Percentiles rank a stretch among this genome's conserved stretches.
Evolutionary conservation across 2,797 vertebrate species (phyloP).

Genomic region (Emys orbicularis): DNA sequence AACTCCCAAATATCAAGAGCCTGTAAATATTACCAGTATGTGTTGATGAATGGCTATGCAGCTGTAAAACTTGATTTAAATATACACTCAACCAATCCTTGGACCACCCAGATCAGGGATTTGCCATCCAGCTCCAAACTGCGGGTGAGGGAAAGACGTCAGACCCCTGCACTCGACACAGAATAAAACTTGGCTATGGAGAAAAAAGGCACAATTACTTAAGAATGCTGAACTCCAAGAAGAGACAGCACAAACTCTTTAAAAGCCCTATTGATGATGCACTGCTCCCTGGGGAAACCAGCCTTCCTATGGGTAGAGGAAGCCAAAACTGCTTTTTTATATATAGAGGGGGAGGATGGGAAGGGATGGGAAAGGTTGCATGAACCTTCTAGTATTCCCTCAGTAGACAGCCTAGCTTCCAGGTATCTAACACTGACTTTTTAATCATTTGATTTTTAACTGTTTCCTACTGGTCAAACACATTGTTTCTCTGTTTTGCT

Average conservation of each 20-base stretch:
- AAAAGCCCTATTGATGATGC: neutral
- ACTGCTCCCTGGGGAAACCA: neutral
- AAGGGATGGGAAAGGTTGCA: neutral
- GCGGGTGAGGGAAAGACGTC: neutral
- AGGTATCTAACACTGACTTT: neutral
- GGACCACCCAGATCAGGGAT: neutral
- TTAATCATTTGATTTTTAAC: neutral
- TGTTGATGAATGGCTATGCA: neutral
- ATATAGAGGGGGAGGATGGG: too few species aligned
- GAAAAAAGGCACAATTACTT: neutral
- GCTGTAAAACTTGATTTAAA: neutral
- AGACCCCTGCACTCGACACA: neutral
- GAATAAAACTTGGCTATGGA: neutral
- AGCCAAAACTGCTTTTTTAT: neutral
- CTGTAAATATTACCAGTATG: neutral
- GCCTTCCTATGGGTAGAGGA: neutral
- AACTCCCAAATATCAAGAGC: neutral
- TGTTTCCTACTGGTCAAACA: neutral
- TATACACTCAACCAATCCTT: neutral
- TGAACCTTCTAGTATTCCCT: neutral
- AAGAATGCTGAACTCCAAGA: neutral
- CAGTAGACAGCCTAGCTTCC: neutral
- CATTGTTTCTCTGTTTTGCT: neutral
- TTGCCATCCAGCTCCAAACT: neutral
- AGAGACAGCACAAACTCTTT: neutral